A percentile compares a stretch with the other conserved stretches of the same genome.
phyloP scores from a whole-genome alignment of 2,113 vertebrate species.

The Cacatua alba region DNA sequence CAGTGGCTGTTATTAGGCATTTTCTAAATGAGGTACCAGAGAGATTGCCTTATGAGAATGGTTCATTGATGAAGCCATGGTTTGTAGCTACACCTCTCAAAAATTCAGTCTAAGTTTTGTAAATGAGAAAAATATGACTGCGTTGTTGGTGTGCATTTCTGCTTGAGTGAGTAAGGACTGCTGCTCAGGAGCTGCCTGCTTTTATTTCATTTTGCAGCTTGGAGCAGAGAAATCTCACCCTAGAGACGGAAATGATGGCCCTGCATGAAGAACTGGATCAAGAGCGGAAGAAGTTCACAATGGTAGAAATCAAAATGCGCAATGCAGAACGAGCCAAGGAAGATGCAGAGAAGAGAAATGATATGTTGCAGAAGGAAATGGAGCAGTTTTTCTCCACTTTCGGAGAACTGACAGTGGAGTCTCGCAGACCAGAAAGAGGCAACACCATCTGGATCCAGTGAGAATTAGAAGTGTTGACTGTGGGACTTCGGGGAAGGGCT shows the following conservation, averaged over 20 bases:
- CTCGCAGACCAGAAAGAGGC: conserved; percentile 87
- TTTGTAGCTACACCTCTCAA: not conserved
- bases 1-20: not conserved
- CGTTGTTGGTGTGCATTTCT: not conserved
- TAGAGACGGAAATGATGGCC: conserved; percentile 91
- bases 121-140: not conserved
- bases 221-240: conserved; percentile 90
- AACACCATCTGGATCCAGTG: conserved; percentile 98
- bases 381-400: conserved; percentile 99
- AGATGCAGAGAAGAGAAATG: conserved; percentile 94
- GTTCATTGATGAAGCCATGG: not conserved
- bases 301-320: conserved; percentile 98
- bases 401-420: conserved; percentile 91
- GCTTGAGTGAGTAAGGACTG: not conserved
- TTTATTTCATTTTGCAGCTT: conserved; percentile 76
- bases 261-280: conserved; percentile 96
- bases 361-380: conserved; percentile 98
- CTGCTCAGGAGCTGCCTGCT: conserved; percentile 9
- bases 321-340: conserved; percentile 96
- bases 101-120: not conserved
- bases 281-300: conserved; percentile 96
- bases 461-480: conserved; percentile 40
- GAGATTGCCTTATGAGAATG: not conserved
- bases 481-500: conserved; percentile 41
- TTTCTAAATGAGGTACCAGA: not conserved